Conservation (phyloP, 2,113 vertebrate species). For the Zosterops hypoxanthus region DNA sequence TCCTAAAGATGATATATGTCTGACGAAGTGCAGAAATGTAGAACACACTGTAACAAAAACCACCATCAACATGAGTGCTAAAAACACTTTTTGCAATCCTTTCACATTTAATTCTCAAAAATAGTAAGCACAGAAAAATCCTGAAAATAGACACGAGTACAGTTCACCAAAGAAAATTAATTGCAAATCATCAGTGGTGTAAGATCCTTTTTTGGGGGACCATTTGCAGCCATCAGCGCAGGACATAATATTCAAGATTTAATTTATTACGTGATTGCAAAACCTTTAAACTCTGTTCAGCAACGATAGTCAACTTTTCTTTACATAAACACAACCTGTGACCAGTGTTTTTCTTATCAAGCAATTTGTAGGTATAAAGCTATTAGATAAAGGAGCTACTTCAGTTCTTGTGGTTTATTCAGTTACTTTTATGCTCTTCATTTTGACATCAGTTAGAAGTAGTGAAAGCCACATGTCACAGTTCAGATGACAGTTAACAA, state of each 20-base stretch:
- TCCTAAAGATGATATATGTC: background rate
- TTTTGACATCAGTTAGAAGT: background rate
- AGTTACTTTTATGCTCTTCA: background rate
- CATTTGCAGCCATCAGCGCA: background rate
- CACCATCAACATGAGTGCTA: background rate
- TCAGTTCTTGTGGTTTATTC: background rate
- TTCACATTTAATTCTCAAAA: background rate
- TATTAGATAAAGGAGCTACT: background rate
- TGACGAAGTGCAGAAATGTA: background rate
- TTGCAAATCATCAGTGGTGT: rapidly evolving
- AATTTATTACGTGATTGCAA: background rate
- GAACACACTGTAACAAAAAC: rapidly evolving
- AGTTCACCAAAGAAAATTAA: background rate
- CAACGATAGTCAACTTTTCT: background rate
- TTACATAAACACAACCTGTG: background rate
- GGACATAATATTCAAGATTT: background rate
- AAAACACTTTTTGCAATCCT: background rate
- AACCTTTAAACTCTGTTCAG: background rate
- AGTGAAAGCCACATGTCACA: background rate
- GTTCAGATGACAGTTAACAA: background rate
- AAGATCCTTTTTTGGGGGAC: background rate
- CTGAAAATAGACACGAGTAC: background rate
- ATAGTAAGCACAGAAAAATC: background rate
- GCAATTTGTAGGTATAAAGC: background rate
- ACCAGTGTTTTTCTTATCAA: background rate